Evolutionary conservation across 2,888 invertebrate genomes (phyloP), one percentile per base, ranked within the genome.

Genomic region (Agonopterix heracliana): DNA sequence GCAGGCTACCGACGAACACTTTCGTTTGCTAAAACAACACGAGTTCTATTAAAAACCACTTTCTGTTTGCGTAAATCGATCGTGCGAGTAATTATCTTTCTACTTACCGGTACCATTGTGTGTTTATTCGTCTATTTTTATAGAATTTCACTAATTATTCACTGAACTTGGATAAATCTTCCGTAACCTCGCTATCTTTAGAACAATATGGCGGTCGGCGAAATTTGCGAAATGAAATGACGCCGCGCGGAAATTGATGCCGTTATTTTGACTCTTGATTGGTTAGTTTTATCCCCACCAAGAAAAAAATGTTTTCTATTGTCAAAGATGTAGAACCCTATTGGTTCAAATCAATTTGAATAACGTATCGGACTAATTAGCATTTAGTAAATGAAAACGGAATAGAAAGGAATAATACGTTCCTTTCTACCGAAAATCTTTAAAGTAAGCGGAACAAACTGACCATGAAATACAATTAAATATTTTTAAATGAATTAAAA

Each of bases 1-100:
- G 95, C 74, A 98, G 85, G 81, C 97, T 96, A 57, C 98, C 98
- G 70, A 98, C 96, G 90, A 98, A 98, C 63, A 98, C 95, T 87
- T 97, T 97, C 52, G 93, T 93, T 85, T 93, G 92, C 91, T 92
- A 84, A 54, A 89, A 85, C 54, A 47, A 51, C 49, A 26, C 26
- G 26, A 26, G 26, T 26, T 26, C 26, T 26, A 26, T 26, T 26
- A 26, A 26, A 26, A 50, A 26, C 26, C 26, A 26, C 26, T 26
- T 26, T 26, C 7, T 26, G 7, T 5, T 26, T 26, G 7, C 13
- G 8, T 13, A n/a, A 41, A 12, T 41, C 12, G 11, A 11, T 5
- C 1, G 13, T n/a, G 9, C 12, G 13, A 9, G 9, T 12, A 41
- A 13, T 12, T 41, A 9, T n/a, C 2, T n/a, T 4, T 9, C 12